Evolutionary conservation across 2,797 vertebrate species (phyloP), one percentile per base, ranked within the genome.

Genomic region (Cossypha niveicapilla): DNA sequence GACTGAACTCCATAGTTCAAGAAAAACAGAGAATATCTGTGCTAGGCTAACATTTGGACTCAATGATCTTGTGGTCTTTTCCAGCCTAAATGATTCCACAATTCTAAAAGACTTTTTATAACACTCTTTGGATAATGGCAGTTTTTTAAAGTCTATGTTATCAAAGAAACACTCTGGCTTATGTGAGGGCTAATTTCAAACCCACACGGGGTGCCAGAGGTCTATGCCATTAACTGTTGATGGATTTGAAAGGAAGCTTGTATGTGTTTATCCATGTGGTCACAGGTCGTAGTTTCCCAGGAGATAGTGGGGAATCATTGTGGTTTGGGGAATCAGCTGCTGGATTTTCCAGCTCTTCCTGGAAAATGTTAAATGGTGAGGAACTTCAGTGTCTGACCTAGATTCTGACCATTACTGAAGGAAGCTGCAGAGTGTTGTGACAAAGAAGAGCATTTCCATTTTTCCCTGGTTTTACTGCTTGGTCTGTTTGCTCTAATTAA

Each of bases 291-390:
- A 10, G 11, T 35, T 42, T 56, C 28, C 9, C 57, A 30, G 11
- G 56, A 25, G 30, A 22, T 0, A 7, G 10, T 15, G 22, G n/a
- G 34, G 28, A 87, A 7, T 47, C 17, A 0, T 1, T 1, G 3
- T 19, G 47, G 9, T 45, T 82, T 68, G 35, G 56, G 42, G 32
- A 45, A 58, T 24, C 37, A 22, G 8, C 42, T 56, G 23, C 65
- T 76, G 78, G 74, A 24, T 57, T 11, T 15, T 18, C 24, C 61
- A 74, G 23, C 3, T 56, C 45, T 41, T 51, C 50, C 50, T 78
- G 62, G 54, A 39, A 61, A 28, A 83, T 18, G 7, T 11, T 8
- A 51, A 42, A 13, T 9, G 10, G 4, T 54, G 65, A 45, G 44
- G 28, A 27, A 2, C n/a, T 78, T 12, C 21, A 32, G 37, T 25